Evolutionary conservation across 92 coral and sea anemone genomes (phyloP), one percentile per base, ranked within the genome.

Genomic region (Bergia sp.): DNA sequence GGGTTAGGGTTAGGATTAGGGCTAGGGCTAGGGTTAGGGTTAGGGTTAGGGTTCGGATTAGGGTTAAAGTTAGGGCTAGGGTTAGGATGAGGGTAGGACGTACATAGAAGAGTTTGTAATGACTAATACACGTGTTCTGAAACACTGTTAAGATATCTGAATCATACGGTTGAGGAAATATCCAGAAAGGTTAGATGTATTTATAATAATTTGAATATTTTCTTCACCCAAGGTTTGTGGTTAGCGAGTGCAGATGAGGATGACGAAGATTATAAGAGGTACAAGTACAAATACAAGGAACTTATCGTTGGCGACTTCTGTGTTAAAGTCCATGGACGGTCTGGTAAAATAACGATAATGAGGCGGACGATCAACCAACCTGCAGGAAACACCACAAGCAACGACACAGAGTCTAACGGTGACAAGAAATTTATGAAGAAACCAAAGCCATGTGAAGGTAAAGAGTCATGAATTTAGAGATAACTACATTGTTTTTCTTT

Each of bases 401-500:
- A 78, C 36, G 40, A 21, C 4, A 78, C 82, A 3, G 82, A 78
- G 23, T 45, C 82, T 47, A 47, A 3, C 58, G 37, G 23, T 16
- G 80, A 20, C 44, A 76, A 44, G 7, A 38, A 18, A 20, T 29
- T 29, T 29, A 53, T 20, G 49, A 73, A 20, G 18, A 44, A 77
- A 77, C 21, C 81, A 80, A 58, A 57, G 23, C 39, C 49, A 39
- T 80, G 85, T 38, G 47, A 80, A 55, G 67, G 85, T 80, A 80
- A 77, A 21, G 58, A 53, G 18, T 53, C 3, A 53, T 11, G 58
- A 53, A 11, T 11, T 10, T 53, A 53, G 58, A 53, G 53, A 47
- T 47, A 47, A 47, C 53, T 5, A 3, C 58, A 10, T 12, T 53
- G 2, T 53, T 10, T 18, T 53, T 53, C 58, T 53, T 53, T 53